A percentile compares a stretch with the other conserved stretches of the same genome.
These are phyloP conservation scores for Oophaga pumilio DNA, from an alignment of 2,113 vertebrate species.

Conservation along the genomic window DNA sequence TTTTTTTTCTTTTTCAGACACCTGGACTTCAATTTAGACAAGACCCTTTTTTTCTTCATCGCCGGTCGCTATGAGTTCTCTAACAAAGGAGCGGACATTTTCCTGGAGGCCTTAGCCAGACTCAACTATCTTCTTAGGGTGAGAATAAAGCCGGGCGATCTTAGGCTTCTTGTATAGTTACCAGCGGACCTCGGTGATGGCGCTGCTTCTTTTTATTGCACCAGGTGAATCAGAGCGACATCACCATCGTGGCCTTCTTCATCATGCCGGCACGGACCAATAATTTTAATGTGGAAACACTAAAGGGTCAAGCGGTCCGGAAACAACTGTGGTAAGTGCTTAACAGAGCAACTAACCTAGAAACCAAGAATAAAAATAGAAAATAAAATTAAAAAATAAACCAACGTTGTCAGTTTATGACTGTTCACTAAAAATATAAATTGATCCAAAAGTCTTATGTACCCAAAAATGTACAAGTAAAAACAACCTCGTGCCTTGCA, in stretches of 20 bases:
- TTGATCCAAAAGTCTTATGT: too few species aligned
- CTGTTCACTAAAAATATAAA: too few species aligned
- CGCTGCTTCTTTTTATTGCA: background rate
- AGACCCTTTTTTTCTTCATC: slow-evolving; percentile 91
- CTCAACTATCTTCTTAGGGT: slow-evolving; percentile 92
- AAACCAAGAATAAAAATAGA: background rate
- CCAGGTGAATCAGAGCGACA: slow-evolving; percentile 87
- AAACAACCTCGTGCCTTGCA: too few species aligned
- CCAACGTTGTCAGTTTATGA: too few species aligned
- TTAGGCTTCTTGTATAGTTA: background rate
- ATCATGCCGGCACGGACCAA: slow-evolving; percentile 94
- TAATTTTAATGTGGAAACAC: slow-evolving; percentile 92
- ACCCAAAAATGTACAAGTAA: too few species aligned
- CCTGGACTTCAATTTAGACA: slow-evolving; percentile 90
- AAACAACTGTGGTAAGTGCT: slow-evolving; percentile 88
- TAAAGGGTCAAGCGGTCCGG: slow-evolving; percentile 90
- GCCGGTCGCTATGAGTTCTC: slow-evolving; percentile 91
- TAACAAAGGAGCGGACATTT: slow-evolving; percentile 90
- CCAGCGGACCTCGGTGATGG: background rate
- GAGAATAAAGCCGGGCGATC: slow-evolving; percentile 47
- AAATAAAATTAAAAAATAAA: background rate
- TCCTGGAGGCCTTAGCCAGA: slow-evolving; percentile 86
- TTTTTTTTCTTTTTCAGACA: slow-evolving; percentile 70
- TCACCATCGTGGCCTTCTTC: slow-evolving; percentile 87
- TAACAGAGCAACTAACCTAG: background rate